Conservation (phyloP, 37 sponge, comb jelly and placozoan genomes). For the Geodia barretti region DNA sequence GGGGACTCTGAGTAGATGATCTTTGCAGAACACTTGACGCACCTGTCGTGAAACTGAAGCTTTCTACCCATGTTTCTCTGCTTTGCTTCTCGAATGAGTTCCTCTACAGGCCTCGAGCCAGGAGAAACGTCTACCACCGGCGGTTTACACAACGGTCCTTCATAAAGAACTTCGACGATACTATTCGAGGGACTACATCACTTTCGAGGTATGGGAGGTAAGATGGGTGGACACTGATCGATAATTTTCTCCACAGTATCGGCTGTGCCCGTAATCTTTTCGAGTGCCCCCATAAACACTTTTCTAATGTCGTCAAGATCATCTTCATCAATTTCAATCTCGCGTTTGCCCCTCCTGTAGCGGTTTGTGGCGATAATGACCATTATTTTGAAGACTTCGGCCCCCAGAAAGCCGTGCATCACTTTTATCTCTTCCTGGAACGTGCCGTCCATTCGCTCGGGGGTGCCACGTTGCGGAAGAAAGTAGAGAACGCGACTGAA, state of each 20-base stretch:
- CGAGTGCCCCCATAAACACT: neutral
- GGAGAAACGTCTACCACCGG: neutral
- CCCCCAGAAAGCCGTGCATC: slow-evolving; percentile 3
- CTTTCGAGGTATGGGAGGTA: too few relatives aligned
- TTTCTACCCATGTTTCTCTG: neutral
- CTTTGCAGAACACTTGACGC: neutral
- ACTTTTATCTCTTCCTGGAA: neutral
- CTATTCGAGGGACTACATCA: too few relatives aligned
- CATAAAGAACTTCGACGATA: neutral
- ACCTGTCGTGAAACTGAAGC: neutral
- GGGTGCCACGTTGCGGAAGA: slow-evolving; percentile 1
- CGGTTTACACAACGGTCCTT: neutral
- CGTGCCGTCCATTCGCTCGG: neutral
- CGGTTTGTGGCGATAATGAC: slow-evolving; percentile 6
- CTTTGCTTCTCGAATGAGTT: neutral
- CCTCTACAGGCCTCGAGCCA: neutral
- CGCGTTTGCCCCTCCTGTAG: neutral
- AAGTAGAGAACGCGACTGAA: slow-evolving; percentile 4
- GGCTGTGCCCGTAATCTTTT: neutral
- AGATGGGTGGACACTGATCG: too few relatives aligned
- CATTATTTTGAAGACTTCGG: slow-evolving; percentile 15
- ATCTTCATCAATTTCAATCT: neutral
- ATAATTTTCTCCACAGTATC: neutral
- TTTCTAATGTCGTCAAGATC: neutral
- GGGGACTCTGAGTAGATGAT: neutral